Base-by-base conservation (phyloP, 2,113 vertebrate species). In the Macquaria australasica region DNA sequence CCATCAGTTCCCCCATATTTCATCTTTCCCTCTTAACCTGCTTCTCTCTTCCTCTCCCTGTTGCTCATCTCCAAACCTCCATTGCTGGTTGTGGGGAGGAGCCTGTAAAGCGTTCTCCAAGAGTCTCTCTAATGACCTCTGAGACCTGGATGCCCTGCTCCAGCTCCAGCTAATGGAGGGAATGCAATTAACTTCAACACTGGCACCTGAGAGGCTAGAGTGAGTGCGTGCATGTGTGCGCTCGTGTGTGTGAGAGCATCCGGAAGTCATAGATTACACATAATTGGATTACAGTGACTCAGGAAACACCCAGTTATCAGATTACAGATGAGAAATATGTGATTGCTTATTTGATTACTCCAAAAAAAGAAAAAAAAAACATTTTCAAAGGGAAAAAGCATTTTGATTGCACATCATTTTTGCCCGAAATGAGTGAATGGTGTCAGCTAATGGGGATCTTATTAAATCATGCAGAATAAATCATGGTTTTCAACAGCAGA, bases 101-200 rank as follows among this genome's bases (percentile, higher is more conserved):
- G 87, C 75, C 87, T 56, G 39, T 77, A 86, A 85, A 90, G 31
- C 20, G 64, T 76, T 91, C 73, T 88, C 75, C 34, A 9, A 85
- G 77, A 85, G 85, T 82, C 86, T 79, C 84, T 78, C 71, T 94
- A 95, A 94, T 87, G 88, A 93, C 94, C 94, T 94, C 89, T 1
- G 91, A 91, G 92, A 93, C 91, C 92, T 85, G 50, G 76, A 84
- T 84, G 91, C 91, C 90, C 92, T 69, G 88, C 76, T 73, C 86
- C 85, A 58, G 85, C 93, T 88, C 87, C 86, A 41, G 81, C 92
- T 95, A 95, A 94, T 95, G 94, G 93, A 92, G 87, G 89, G 87
- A 95, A 96, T 95, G 94, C 95, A 95, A 96, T 96, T 95, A 95
- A 94, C 81, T 90, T 83, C 87, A 90, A 79, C 78, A 39, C 92